Evolutionary conservation across 1,140 invertebrate species (phyloP), one percentile per base, ranked within the genome.

Genomic region (Sarcophaga bullata): DNA sequence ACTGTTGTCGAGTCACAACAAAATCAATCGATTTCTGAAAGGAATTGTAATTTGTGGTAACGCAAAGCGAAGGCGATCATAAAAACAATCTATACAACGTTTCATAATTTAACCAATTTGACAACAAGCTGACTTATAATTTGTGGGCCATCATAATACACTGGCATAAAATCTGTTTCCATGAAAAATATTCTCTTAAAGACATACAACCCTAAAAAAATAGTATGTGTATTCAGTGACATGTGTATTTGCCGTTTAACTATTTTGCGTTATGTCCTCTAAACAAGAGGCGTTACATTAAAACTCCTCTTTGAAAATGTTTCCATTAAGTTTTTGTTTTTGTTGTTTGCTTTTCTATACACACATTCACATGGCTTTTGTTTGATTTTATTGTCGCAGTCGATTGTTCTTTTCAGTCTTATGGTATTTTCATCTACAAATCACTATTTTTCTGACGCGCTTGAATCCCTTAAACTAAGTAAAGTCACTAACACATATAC

Each of bases 271-370:
- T 68, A 68, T 68, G 9, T 19, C 17, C 62, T 68, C 8, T 68
- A n/a, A 68, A 68, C 62, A 68, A 68, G 62, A 68, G 62, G 62
- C 62, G 62, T 68, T 68, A 68, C 62, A 68, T 8, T 68, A 37
- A 68, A 17, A 68, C 62, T 68, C 62, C 62, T 68, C n/a, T 68
- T 19, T 19, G 19, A 19, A 25, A 68, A 68, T 19, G 10, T 68
- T 19, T 68, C 62, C 62, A 68, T 68, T 68, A 68, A 68, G n/a
- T 17, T 68, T 68, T 68, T 7, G n/a, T 68, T 68, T 68, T 58
- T 58, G 5, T 58, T 58, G 15, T 58, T 58, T 58, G 15, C 13
- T 58, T n/a, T 58, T 58, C 13, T 58, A 3, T 13, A 15, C n/a
- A 58, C 6, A 58, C 15, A n/a, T 19, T 68, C 54, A 10, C n/a